phyloP scores from a whole-genome alignment of 23 tunicate genomes.

The Styela clava region DNA sequence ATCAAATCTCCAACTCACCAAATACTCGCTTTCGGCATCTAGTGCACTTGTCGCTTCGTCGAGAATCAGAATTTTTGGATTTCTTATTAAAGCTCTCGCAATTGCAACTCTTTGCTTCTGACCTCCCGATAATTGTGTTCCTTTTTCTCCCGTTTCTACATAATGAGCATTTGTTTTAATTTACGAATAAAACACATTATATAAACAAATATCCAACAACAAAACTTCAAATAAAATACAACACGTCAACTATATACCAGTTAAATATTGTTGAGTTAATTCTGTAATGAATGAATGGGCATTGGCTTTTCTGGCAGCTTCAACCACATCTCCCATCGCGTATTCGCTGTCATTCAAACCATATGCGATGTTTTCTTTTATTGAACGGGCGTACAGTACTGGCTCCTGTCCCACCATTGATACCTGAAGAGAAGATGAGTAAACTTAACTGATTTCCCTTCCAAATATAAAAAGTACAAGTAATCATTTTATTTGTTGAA shows the following conservation, averaged over 20 bases:
- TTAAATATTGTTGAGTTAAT: slow-evolving; percentile 52
- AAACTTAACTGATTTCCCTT: too few species aligned
- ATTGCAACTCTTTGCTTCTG: slow-evolving; percentile 91
- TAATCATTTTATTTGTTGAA: too few species aligned
- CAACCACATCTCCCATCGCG: slow-evolving; percentile 24
- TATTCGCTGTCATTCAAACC: slow-evolving; percentile 44
- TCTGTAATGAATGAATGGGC: slow-evolving; percentile 77
- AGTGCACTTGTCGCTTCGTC: slow-evolving; percentile 87
- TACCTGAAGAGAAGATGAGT: slow-evolving; percentile 37
- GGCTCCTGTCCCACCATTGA: slow-evolving; percentile 96
- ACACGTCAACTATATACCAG: slow-evolving; percentile 65
- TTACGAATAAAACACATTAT: too few species aligned
- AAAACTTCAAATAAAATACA: too few species aligned
- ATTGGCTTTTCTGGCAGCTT: slow-evolving; percentile 65
- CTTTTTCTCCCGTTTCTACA: slow-evolving; percentile 87
- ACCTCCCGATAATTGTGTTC: slow-evolving; percentile 88
- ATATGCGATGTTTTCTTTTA: slow-evolving; percentile 70
- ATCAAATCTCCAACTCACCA: slow-evolving; percentile 37
- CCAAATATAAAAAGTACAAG: too few species aligned
- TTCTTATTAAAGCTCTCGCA: slow-evolving; percentile 69
- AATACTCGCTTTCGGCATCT: slow-evolving; percentile 73
- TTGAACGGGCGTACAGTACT: slow-evolving; percentile 78
- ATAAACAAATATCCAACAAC: too few species aligned
- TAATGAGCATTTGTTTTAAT: too few species aligned
- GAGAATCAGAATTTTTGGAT: slow-evolving; percentile 50